A percentile compares a stretch with the other conserved stretches of the same genome.
Conservation (phyloP, 2,888 invertebrate species). For the Drosophila parthenogenetica region DNA sequence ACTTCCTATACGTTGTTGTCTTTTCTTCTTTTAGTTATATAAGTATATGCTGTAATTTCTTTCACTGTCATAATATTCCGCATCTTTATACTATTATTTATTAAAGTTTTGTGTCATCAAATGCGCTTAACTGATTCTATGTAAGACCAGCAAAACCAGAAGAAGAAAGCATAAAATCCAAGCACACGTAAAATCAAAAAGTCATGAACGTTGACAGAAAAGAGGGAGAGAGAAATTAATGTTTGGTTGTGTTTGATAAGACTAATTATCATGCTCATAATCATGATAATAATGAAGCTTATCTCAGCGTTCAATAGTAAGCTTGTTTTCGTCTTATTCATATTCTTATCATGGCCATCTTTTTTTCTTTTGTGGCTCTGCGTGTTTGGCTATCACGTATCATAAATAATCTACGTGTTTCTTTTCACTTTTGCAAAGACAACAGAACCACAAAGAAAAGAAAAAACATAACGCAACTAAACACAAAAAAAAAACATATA, state of each 20-base stretch:
- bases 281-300: constrained; percentile 3
- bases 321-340: constrained; percentile 10
- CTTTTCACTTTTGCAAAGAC: constrained; percentile 33
- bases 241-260: constrained; percentile 19
- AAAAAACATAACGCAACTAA: background rate
- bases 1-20: constrained; percentile 28
- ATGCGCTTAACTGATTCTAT: constrained; percentile 58
- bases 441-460: background rate
- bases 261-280: constrained; percentile 26
- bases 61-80: constrained; percentile 48
- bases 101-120: constrained; percentile 46
- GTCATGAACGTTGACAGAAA: constrained; percentile 36
- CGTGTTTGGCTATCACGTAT: constrained; percentile 28
- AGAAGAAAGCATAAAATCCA: constrained; percentile 34
- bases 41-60: constrained; percentile 43
- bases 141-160: constrained; percentile 7
- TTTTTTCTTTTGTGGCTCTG: constrained; percentile 1
- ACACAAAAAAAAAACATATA: background rate
- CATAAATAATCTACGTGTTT: constrained; percentile 38
- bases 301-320: background rate
- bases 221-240: constrained; percentile 15
- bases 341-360: constrained; percentile 26
- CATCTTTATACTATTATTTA: constrained; percentile 33
- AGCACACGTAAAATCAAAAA: constrained; percentile 25
- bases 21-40: constrained; percentile 30